Evolutionary conservation across 2,888 invertebrate species (phyloP), one percentile per base, ranked within the genome.

Genomic region (Parapristionchus giblindavisi): DNA sequence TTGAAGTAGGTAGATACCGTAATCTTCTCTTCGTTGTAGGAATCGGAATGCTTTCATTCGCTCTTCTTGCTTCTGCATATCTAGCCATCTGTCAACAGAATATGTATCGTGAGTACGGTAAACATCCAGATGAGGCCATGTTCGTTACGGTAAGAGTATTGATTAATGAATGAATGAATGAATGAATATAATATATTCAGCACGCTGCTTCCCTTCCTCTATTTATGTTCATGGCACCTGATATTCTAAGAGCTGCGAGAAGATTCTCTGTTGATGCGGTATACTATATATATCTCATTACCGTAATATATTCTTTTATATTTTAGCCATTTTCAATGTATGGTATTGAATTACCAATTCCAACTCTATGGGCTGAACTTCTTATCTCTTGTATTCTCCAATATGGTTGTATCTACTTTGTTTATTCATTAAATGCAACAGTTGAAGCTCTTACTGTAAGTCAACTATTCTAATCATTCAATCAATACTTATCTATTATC

Each of bases 391-490:
- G 84, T 72, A 36, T 84, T 38, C 76, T 85, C 51, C 85, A 85
- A 83, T 85, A 75, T 78, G 82, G 78, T 77, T 99, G 98, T 89
- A 97, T 98, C 78, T 93, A 94, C 88, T 94, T 95, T 11, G 98
- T 99, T 1, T 99, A 96, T 87, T 92, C 93, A 40, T 90, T 98
- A 86, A 97, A 96, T 1, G 94, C 97, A 0, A 95, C 96, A 34
- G 83, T 85, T 34, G 86, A 87, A 58, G 85, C 87, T 11, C 78
- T 85, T 14, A 83, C 80, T 36, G 83, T 83, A 21, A 83, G 56
- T 29, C n/a, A 8, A 27, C 8, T 21, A 6, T 43, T 43, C 43
- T 43, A 14, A 14, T 54, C 54, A 24, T n/a, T 54, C 6, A 54
- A n/a, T 54, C 54, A n/a, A n/a, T n/a, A n/a, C n/a, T n/a, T n/a